A percentile compares a stretch with the other conserved stretches of the same genome.
Evolutionary conservation across 2,888 invertebrate genomes (phyloP).

Genomic region (Ophion obscuratus): DNA sequence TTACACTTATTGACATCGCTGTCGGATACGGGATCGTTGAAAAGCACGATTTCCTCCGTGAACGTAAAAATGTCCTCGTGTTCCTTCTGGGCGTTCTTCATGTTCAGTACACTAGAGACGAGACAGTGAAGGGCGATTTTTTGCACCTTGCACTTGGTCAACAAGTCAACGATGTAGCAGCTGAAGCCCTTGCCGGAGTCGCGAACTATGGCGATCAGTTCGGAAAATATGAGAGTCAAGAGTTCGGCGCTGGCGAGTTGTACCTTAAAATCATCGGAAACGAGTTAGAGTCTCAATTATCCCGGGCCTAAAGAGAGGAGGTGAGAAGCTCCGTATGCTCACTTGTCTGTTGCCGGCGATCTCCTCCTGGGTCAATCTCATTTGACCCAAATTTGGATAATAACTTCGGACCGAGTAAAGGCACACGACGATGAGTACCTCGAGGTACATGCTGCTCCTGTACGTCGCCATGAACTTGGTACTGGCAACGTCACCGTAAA

Average conservation of each 20-base stretch:
- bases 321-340: constrained; percentile 24
- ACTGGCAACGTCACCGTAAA: constrained; percentile 86
- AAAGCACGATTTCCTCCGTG: constrained; percentile 90
- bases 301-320: too few relatives aligned
- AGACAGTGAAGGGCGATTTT: constrained; percentile 93
- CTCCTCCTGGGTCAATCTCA: constrained; percentile 88
- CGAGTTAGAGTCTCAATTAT: not conserved
- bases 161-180: constrained; percentile 90
- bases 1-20: constrained; percentile 85
- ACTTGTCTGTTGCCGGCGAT: constrained; percentile 89
- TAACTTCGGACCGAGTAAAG: constrained; percentile 93
- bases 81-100: constrained; percentile 83
- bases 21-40: constrained; percentile 87
- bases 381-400: constrained; percentile 89
- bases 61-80: constrained; percentile 86
- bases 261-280: constrained; percentile 84
- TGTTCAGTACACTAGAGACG: constrained; percentile 90
- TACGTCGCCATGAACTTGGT: constrained; percentile 89
- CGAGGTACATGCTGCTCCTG: constrained; percentile 92
- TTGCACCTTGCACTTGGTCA: constrained; percentile 92
- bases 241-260: constrained; percentile 91
- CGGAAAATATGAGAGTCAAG: constrained; percentile 89
- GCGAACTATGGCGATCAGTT: constrained; percentile 90
- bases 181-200: constrained; percentile 92
- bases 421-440: constrained; percentile 90